Base-by-base conservation (phyloP, 2,888 invertebrate genomes). In the Drosophila mettleri region DNA sequence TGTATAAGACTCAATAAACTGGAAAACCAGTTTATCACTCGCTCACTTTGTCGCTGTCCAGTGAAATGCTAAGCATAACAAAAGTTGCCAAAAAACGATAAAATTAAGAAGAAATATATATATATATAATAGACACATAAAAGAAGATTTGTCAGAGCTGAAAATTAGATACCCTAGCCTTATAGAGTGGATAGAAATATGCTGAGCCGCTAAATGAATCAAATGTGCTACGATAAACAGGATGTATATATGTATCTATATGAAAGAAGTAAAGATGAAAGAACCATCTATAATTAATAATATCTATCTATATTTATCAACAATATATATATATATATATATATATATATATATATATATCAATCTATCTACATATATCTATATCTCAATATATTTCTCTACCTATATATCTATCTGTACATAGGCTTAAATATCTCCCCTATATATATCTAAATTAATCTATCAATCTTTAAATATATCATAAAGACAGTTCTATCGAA, bases 21-120 rank as follows among this genome's bases (percentile, higher is more conserved):
- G 71, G 53, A 45, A 86, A 86, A 83, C 83, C 83, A 86, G 83
- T 83, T 83, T 86, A 70, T 69, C 71, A 78, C 54, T 73, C 65
- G 62, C 49, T 67, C 53, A 36, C 10, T 45, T 45, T 45, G 52
- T 52, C 52, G 46, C 58, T 66, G 74, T 53, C 64, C 69, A 71
- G 68, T 68, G 73, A 84, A 78, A 84, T 73, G 69, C 66, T 55
- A 58, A 69, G 59, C 60, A 69, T 54, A 49, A 36, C 46, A 60
- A 71, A 59, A 49, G 31, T 54, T 62, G 51, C 63, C 61, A 69
- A 77, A 70, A 69, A 59, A 59, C n/a, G n/a, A n/a, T 41, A 46
- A 36, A 53, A 29, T 16, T 49, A 55, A 43, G 58, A 63, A 52
- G 52, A 49, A 45, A 10, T 24, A 9, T n/a, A 9, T 9, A 18